These are phyloP conservation scores for Phyto melanocephala DNA, from an alignment of 2,888 invertebrate genomes.

Conservation along the genomic window DNA sequence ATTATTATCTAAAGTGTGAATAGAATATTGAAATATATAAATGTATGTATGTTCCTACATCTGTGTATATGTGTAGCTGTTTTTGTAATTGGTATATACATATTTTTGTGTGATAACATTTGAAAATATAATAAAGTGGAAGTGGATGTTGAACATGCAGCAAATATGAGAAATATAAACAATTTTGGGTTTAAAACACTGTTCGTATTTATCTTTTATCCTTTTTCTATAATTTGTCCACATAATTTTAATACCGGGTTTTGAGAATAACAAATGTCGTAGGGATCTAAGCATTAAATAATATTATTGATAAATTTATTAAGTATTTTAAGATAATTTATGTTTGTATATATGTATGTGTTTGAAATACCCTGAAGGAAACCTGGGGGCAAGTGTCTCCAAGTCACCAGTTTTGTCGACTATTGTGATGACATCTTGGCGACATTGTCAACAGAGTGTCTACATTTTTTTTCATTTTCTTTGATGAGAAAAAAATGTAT, in stretches of 20 bases:
- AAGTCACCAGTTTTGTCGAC: no score
- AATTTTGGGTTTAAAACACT: slow-evolving; percentile 40
- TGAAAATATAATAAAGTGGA: slow-evolving; percentile 48
- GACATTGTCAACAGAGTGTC: no score
- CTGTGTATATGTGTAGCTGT: neutral
- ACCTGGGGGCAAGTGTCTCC: no score
- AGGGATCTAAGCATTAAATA: neutral
- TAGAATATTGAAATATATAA: slow-evolving; percentile 31
- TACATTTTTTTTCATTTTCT: no score
- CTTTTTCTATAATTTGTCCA: slow-evolving; percentile 5
- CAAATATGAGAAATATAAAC: slow-evolving; percentile 45
- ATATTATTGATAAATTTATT: neutral
- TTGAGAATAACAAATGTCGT: slow-evolving; percentile 14
- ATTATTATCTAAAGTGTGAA: slow-evolving; percentile 22
- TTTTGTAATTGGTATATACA: neutral
- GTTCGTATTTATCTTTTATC: slow-evolving; percentile 5
- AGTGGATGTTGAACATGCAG: slow-evolving; percentile 56
- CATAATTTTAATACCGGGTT: neutral
- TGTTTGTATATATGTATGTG: no score
- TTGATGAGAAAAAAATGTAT: no score
- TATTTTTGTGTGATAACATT: no score
- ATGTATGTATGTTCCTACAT: neutral
- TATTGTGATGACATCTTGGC: no score
- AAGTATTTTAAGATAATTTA: no score
- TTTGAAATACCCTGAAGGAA: no score